phyloP scores from a whole-genome alignment of 2,888 invertebrate species.

The Apodemia hepburni region DNA sequence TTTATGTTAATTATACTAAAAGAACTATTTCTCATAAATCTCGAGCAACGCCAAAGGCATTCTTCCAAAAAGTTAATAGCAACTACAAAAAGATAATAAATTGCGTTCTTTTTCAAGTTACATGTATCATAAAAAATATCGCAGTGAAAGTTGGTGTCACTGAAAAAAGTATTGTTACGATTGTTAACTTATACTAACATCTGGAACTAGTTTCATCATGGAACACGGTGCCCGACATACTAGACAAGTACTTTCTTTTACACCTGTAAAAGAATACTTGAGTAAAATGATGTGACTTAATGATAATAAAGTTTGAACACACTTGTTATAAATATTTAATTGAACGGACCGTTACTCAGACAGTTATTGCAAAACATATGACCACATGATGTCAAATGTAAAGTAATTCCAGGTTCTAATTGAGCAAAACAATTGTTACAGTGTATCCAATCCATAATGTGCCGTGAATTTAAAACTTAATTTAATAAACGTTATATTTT shows the following conservation, averaged over 20 bases:
- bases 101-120: no score
- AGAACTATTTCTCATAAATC: no score
- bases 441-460: conserved; percentile 74
- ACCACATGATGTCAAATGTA: conserved; percentile 75
- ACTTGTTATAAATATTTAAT: conserved; percentile 19
- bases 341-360: conserved; percentile 57
- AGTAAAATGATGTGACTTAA: background rate
- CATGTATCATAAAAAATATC: background rate
- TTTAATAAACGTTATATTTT: background rate
- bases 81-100: no score
- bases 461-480: conserved; percentile 6
- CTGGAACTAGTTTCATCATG: conserved; percentile 68
- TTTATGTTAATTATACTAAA: no score
- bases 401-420: conserved; percentile 61
- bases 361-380: conserved; percentile 77
- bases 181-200: conserved; percentile 46
- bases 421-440: conserved; percentile 74
- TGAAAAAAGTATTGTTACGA: background rate
- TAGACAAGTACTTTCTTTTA: conserved; percentile 63
- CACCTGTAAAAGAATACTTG: conserved; percentile 43
- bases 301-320: background rate
- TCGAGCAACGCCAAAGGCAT: no score
- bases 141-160: background rate
- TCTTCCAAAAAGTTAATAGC: no score
- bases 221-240: conserved; percentile 69